Conservation (phyloP, 2,113 vertebrate genomes). For the Melospiza melodia region DNA sequence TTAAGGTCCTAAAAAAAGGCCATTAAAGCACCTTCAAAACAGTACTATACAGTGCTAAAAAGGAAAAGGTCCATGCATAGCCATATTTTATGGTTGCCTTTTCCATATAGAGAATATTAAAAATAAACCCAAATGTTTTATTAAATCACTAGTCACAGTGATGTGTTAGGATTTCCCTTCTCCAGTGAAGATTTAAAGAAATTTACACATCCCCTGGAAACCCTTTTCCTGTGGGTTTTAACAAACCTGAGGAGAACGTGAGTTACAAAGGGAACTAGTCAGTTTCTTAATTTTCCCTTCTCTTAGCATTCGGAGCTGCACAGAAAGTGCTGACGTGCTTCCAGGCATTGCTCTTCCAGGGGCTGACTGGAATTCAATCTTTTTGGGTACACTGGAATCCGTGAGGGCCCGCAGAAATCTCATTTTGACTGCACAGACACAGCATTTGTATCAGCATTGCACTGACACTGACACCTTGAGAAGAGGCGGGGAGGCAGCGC, state of each 20-base stretch:
- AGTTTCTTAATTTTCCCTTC: not conserved
- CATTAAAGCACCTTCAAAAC: not conserved
- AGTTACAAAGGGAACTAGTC: not conserved
- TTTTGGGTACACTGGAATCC: not conserved
- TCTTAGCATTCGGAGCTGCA: not conserved
- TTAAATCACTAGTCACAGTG: not conserved
- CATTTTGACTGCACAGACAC: not conserved
- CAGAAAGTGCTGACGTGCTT: not conserved
- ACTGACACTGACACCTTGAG: not conserved
- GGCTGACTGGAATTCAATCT: not conserved
- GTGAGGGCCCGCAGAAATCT: not conserved
- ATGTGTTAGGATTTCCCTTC: not conserved
- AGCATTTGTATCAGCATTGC: not conserved
- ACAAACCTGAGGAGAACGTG: rapidly evolving
- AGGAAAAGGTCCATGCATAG: not conserved
- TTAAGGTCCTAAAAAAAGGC: not conserved
- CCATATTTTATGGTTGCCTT: not conserved
- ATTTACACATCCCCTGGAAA: not conserved
- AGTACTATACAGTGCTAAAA: not conserved
- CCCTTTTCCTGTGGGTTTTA: not conserved
- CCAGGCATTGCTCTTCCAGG: not conserved
- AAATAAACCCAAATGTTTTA: not conserved
- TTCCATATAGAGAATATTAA: not conserved
- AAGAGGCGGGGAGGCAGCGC: not conserved
- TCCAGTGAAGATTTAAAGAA: not conserved